Evolutionary conservation across 1,140 invertebrate species (phyloP), one percentile per base, ranked within the genome.

Genomic region (Drosophila bifasciata): DNA sequence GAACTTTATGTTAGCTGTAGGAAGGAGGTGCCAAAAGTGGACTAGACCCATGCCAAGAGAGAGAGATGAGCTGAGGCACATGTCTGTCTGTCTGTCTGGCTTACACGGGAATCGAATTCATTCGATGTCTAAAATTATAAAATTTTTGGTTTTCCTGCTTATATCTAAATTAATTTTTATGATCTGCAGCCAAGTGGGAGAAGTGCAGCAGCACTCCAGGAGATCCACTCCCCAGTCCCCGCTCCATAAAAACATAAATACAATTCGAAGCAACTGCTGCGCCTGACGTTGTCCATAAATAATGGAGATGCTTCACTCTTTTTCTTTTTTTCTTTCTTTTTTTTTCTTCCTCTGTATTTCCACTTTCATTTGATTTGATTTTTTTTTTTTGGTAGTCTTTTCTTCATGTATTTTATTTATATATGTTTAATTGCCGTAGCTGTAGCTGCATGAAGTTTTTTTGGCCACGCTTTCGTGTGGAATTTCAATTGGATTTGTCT

Each of bases 91-190:
- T 17, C 39, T 40, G 23, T 25, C 19, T 2, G 56, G 53, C 55
- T 40, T 75, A 21, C 39, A 16, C 43, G 66, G 66, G 51, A 66
- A 78, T 72, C 66, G 59, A 62, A 74, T 61, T 46, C 46, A 58
- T 69, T 72, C 52, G 60, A 77, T 83, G 68, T 84, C 74, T 83
- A 83, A 84, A 83, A 83, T 81, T 86, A 67, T 76, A 72, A 68
- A 79, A 80, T 80, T 67, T n/a, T n/a, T n/a, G n/a, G 55, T 72
- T 72, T 72, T 63, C 59, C 52, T 57, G 57, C 67, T 57, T 57
- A 60, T 63, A 69, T 67, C 59, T 61, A 77, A 80, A 51, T 80
- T 59, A 39, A 75, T 63, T 83, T 84, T 83, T 58, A 78, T 74
- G 69, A 72, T 81, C 59, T 63, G 63, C 52, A 9, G 9, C 28